These are phyloP conservation scores for Dicranocentrus wangi DNA, from an alignment of 2,888 invertebrate genomes.

Conservation along the genomic window DNA sequence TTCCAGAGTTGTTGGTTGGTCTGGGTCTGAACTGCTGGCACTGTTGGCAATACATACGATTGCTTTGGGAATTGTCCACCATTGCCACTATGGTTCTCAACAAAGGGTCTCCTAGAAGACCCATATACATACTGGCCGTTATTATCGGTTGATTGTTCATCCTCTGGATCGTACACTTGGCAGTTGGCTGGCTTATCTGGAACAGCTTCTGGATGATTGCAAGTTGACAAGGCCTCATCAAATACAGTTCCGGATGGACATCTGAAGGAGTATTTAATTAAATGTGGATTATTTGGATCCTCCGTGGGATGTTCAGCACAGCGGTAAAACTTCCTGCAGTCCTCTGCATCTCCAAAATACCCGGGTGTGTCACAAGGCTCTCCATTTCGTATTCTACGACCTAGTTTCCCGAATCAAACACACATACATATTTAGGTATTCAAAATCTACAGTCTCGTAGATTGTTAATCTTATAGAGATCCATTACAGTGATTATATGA, in stretches of 20 bases:
- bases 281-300: conserved; percentile 28
- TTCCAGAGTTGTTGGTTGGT: background rate
- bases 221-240: conserved; percentile 62
- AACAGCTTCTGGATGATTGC: conserved; percentile 64
- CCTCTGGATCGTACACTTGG: conserved; percentile 27
- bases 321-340: conserved; percentile 66
- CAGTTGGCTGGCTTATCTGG: conserved; percentile 54
- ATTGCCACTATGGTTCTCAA: background rate
- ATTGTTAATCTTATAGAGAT: background rate
- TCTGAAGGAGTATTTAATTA: conserved; percentile 47
- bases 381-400: conserved; percentile 12
- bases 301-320: conserved; percentile 61
- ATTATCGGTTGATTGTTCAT: background rate
- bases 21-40: too few species aligned
- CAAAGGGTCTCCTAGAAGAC: too few species aligned
- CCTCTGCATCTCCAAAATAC: conserved; percentile 58
- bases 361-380: conserved; percentile 59
- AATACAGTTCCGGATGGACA: conserved; percentile 60
- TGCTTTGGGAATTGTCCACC: background rate
- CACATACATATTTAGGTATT: too few species aligned
- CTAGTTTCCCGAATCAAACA: background rate
- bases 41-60: background rate
- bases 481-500: background rate
- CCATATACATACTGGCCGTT: too few species aligned
- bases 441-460: background rate